phyloP scores from a whole-genome alignment of 2,797 vertebrate genomes.

The Betta splendens region DNA sequence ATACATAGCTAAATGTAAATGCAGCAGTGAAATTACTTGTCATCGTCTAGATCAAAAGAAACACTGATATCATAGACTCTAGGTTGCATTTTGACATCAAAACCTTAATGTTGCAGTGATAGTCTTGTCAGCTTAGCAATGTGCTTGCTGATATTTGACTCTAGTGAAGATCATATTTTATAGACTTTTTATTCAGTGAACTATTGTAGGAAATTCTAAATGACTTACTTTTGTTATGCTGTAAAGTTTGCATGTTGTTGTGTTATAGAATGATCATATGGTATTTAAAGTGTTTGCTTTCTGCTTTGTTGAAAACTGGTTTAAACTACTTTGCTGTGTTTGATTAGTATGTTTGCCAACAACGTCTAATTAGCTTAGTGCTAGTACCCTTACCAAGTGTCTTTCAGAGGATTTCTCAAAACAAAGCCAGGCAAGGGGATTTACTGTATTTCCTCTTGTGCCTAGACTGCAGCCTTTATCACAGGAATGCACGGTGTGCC shows the following conservation, averaged over 20 bases:
- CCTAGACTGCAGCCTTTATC: not conserved
- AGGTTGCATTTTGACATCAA: too few relatives aligned
- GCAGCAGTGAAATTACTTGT: not conserved
- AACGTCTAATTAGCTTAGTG: not conserved
- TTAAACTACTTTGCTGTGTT: not conserved
- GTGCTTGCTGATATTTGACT: too few relatives aligned
- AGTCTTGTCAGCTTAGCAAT: too few relatives aligned
- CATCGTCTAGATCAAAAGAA: not conserved
- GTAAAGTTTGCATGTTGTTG: too few relatives aligned
- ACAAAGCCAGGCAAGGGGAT: slow-evolving; percentile 22
- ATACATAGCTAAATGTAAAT: not conserved
- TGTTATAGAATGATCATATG: too few relatives aligned
- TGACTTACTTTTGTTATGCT: too few relatives aligned
- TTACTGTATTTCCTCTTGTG: slow-evolving; percentile 5
- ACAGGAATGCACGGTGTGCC: slow-evolving; percentile 18
- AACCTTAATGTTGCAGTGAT: too few relatives aligned
- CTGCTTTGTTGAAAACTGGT: not conserved
- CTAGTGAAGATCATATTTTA: too few relatives aligned
- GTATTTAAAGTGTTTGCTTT: too few relatives aligned
- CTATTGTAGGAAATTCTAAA: too few relatives aligned
- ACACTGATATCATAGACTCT: too few relatives aligned
- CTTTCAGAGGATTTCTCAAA: slow-evolving; percentile 28
- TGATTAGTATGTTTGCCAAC: not conserved
- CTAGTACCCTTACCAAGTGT: slow-evolving; percentile 6
- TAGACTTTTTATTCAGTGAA: too few relatives aligned